phyloP scores from a whole-genome alignment of 2,888 invertebrate species.

The Drosophila phalerata region DNA sequence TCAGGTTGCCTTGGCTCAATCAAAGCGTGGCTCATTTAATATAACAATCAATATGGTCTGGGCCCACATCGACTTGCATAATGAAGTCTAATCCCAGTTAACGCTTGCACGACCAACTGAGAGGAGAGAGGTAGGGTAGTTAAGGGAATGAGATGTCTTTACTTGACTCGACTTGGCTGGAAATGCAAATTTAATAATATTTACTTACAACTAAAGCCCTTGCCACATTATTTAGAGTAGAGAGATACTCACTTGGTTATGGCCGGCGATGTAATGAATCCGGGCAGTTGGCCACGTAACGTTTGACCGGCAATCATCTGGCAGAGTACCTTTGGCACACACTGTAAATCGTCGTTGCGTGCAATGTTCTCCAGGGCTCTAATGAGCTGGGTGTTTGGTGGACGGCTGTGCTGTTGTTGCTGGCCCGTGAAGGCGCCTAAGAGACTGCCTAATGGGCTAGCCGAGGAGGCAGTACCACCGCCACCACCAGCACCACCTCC shows the following conservation, averaged over 20 bases:
- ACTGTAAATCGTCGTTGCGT: conserved; percentile 91
- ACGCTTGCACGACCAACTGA: conserved; percentile 48
- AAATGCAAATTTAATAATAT: conserved; percentile 80
- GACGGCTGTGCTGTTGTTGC: conserved; percentile 63
- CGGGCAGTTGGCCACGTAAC: conserved; percentile 83
- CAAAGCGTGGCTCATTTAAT: conserved; percentile 69
- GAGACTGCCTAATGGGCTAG: conserved; percentile 81
- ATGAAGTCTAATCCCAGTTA: conserved; percentile 79
- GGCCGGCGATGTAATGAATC: conserved; percentile 84
- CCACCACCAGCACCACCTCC: conserved; percentile 57
- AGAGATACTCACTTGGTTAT: conserved; percentile 83
- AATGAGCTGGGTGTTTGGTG: conserved; percentile 84
- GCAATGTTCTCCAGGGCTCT: conserved; percentile 88
- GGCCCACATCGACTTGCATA: conserved; percentile 56
- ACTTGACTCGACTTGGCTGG: conserved; percentile 23
- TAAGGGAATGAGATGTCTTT: conserved; percentile 1
- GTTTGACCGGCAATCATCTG: conserved; percentile 89
- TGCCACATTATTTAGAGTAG: conserved; percentile 47
- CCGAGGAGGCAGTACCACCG: conserved; percentile 27
- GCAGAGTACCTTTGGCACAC: conserved; percentile 92
- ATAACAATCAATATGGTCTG: conserved; percentile 70
- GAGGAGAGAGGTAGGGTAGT: background rate
- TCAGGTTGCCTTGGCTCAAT: conserved; percentile 27
- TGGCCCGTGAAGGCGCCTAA: conserved; percentile 80
- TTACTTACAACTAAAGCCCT: conserved; percentile 73